Evolutionary conservation across 2,113 vertebrate species (phyloP), one percentile per base, ranked within the genome.

Genomic region (Cryptoleucopteryx plumbea): DNA sequence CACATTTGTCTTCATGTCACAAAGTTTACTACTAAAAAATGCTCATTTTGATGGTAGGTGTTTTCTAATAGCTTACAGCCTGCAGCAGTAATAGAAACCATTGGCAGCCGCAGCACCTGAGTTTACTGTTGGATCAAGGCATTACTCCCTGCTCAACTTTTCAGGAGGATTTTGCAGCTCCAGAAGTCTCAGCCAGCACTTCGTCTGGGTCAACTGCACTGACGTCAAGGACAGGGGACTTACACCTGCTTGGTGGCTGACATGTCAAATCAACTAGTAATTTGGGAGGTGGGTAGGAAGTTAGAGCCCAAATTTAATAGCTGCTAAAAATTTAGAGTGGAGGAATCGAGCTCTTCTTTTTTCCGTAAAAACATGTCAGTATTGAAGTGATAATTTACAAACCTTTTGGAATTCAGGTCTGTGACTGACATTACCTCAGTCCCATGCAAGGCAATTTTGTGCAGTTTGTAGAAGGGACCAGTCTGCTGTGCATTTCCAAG

Each of bases 1-100:
- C 42, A 8, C 96, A 71, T 98, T 98, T 98, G 97, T 98, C 96
- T 96, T 97, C 95, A 72, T 93, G 97, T 97, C 96, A 90, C 95
- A 87, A 97, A 97, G 97, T 97, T 98, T 96, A 91, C 93, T 90
- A 85, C 96, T 94, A 88, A 81, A 94, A 92, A 91, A 94, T 1
- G 27, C 89, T 97, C 94, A 38, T 85, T 94, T 97, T 58, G 95
- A 53, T 72, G 87, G 96, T 95, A 93, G 97, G 89, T n/a, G 66
- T 95, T 65, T 90, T 85, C 92, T 90, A 93, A 94, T 96, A 95
- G 93, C 95, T 87, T 88, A 63, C 73, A 88, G 96, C 63, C 96
- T 92, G 94, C 86, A 95, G 95, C 63, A 97, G 97, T 92, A 97
- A 98, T 82, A 97, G 94, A 97, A 98, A 92, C 94, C 78, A 91